These are phyloP conservation scores for Pseudonaja textilis DNA, from an alignment of 2,113 vertebrate species.

Conservation along the genomic window DNA sequence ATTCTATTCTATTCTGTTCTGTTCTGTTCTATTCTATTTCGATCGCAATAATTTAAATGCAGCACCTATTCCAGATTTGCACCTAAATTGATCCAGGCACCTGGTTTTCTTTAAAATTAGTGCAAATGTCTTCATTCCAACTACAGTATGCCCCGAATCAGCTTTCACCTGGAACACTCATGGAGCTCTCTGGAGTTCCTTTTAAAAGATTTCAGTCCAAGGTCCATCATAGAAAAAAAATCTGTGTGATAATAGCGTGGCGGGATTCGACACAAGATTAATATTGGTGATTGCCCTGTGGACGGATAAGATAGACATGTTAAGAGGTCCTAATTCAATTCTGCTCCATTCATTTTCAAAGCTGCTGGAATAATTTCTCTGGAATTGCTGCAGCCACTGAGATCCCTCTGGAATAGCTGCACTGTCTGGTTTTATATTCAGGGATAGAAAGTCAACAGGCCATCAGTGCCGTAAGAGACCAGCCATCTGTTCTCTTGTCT, in stretches of 20 bases:
- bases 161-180: not conserved
- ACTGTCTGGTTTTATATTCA: slow-evolving; percentile 35
- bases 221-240: not conserved
- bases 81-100: not conserved
- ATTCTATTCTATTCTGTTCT: too few species aligned
- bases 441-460: slow-evolving; percentile 27
- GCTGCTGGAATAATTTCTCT: not conserved
- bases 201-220: not conserved
- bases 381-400: slow-evolving; percentile 33
- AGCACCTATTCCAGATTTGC: not conserved
- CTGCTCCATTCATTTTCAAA: slow-evolving; percentile 20
- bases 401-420: slow-evolving; percentile 21
- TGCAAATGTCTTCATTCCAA: slow-evolving; percentile 7
- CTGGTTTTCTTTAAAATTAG: slow-evolving; percentile 22
- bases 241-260: not conserved
- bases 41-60: not conserved
- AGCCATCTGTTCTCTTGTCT: slow-evolving; percentile 35
- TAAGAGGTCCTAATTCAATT: not conserved
- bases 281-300: not conserved
- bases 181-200: not conserved
- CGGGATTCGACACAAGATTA: not conserved
- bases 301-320: not conserved
- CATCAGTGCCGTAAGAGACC: slow-evolving; percentile 10
- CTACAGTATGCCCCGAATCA: not conserved
- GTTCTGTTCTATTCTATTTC: too few species aligned